Percentiles rank a stretch among this genome's conserved stretches.
Conservation (phyloP, 2,888 invertebrate species). For the Hymenopus coronatus region DNA sequence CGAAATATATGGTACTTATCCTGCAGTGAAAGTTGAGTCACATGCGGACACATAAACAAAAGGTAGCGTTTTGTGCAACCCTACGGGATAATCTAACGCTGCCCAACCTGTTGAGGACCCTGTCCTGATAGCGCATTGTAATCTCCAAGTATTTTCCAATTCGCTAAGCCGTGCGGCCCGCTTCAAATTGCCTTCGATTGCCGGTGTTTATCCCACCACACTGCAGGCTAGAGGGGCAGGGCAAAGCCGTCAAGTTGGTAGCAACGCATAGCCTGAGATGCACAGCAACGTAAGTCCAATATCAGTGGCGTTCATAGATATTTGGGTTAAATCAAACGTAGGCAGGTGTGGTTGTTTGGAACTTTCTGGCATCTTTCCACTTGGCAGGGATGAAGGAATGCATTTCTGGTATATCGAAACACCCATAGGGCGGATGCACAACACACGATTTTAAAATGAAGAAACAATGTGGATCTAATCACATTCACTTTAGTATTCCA, state of each 20-base stretch:
- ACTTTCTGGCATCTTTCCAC: neutral
- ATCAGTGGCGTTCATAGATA: neutral
- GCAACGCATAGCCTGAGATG: neutral
- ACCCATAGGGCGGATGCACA: neutral
- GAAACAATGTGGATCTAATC: neutral
- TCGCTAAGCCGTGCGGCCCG: slow-evolving; percentile 2
- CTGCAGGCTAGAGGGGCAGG: neutral
- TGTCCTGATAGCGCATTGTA: slow-evolving; percentile 12
- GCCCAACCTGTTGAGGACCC: neutral
- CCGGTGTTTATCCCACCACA: neutral
- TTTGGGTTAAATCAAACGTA: neutral
- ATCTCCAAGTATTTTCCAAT: slow-evolving; percentile 14
- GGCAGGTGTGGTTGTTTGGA: neutral
- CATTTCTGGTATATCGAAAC: neutral
- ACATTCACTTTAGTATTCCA: no score
- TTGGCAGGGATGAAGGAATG: neutral
- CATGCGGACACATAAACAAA: neutral
- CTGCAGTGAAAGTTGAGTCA: no score
- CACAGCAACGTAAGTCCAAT: neutral
- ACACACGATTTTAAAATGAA: neutral
- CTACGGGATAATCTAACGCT: neutral
- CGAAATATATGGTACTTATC: no score
- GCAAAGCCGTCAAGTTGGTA: neutral
- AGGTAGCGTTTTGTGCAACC: neutral
- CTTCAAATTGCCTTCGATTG: slow-evolving; percentile 16